A percentile compares a stretch with the other conserved stretches of the same genome.
These are phyloP conservation scores for Zalophus californianus DNA, from an alignment of 2,797 vertebrate species.

Conservation along the genomic window DNA sequence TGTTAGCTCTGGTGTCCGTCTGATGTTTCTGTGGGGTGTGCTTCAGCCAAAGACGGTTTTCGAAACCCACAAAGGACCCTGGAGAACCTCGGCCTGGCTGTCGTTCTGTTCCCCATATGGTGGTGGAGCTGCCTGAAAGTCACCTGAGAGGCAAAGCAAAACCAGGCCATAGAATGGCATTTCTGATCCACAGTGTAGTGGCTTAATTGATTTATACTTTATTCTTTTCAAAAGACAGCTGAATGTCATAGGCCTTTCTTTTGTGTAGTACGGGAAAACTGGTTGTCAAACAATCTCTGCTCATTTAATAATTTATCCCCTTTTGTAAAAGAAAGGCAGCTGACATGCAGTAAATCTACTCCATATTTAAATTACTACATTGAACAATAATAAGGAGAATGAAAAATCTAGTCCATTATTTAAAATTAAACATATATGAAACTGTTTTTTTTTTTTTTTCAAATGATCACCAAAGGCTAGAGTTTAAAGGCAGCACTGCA, in stretches of 20 bases:
- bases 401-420: constrained; percentile 89
- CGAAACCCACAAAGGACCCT: background rate
- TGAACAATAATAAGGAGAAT: constrained; percentile 89
- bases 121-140: constrained; percentile 70
- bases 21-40: background rate
- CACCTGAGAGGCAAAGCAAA: constrained; percentile 84
- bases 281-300: constrained; percentile 90
- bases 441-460: constrained; percentile 86
- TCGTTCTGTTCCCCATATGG: background rate
- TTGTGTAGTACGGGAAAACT: constrained; percentile 89
- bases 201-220: constrained; percentile 90
- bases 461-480: constrained; percentile 89
- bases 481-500: constrained; percentile 87
- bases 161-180: constrained; percentile 73
- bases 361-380: constrained; percentile 88
- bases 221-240: constrained; percentile 89
- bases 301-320: constrained; percentile 91
- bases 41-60: background rate
- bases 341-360: constrained; percentile 88
- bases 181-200: constrained; percentile 84
- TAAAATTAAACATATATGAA: constrained; percentile 91
- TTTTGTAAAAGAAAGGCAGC: constrained; percentile 90
- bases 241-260: constrained; percentile 90
- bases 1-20: background rate
- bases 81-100: background rate